Base-by-base conservation (phyloP, 2,113 vertebrate genomes). In the Manacus vitellinus region DNA sequence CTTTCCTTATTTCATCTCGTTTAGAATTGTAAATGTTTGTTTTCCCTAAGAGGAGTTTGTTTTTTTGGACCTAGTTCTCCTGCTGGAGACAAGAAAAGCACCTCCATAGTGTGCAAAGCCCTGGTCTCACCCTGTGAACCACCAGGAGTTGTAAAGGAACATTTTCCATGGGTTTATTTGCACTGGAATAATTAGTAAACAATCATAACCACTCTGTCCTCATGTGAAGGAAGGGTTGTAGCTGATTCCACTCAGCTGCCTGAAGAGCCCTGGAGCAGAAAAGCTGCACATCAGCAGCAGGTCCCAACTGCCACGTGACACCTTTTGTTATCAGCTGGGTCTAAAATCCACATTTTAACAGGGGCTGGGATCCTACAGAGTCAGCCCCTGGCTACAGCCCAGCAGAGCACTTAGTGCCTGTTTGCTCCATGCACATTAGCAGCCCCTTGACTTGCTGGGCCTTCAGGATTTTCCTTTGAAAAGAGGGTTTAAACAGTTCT, bases 401-500 rank as follows among this genome's bases (percentile, higher is more conserved):
- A 81, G 70, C 2, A 1, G 5, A 66, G 82, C 94, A 51, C 82
- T 72, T 19, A 5, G 63, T 0, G 47, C 3, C 9, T 16, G 5
- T 7, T 54, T 4, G 0, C 70, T 18, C 14, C 2, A 0, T 3
- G 71, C 25, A 17, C 82, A 21, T 22, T 0, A 27, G 44, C 88
- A 52, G 72, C 20, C 37, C 73, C 79, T 21, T 0, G 17, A 0
- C 78, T 35, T 25, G 6, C 70, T 3, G 52, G 31, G 52, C 55
- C 67, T 33, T 25, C 0, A 5, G 66, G 20, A 33, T 21, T 24
- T 7, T 20, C 19, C 0, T 10, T 23, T n/a, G 1, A 8, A 62
- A 22, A 20, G 2, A 0, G 3, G 3, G 23, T 43, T 46, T 31
- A 2, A n/a, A 2, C 0, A 15, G 12, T 37, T 4, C 12, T 3